phyloP scores from a whole-genome alignment of 2,888 invertebrate genomes.

The Nomada goodeniana region DNA sequence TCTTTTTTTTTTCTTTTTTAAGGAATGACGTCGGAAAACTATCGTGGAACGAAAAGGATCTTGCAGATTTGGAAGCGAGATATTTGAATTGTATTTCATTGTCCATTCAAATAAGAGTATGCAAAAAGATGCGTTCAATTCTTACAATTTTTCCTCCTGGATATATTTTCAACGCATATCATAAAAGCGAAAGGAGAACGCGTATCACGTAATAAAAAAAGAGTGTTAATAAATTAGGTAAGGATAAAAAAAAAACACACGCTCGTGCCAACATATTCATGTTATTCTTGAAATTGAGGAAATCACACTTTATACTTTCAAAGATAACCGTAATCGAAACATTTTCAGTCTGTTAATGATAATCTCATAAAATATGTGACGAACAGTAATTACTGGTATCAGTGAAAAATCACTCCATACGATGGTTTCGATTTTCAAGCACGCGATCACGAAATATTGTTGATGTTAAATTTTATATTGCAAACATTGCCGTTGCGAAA shows the following conservation, averaged over 20 bases:
- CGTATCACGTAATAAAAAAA: neutral
- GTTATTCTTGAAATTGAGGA: neutral
- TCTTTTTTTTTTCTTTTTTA: too few relatives aligned
- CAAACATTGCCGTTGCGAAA: neutral
- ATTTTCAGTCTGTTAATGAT: neutral
- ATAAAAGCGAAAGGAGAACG: neutral
- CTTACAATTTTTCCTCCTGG: neutral
- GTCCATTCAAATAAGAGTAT: too few relatives aligned
- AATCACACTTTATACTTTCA: neutral
- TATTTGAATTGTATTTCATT: too few relatives aligned
- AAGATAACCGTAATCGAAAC: neutral
- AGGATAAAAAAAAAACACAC: too few relatives aligned
- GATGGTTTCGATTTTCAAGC: neutral
- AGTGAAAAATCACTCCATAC: neutral
- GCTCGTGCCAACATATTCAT: neutral
- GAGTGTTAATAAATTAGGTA: too few relatives aligned
- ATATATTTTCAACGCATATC: neutral
- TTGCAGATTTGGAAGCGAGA: too few relatives aligned
- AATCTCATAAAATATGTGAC: neutral
- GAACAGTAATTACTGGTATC: neutral
- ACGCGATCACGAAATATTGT: too few relatives aligned
- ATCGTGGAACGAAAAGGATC: too few relatives aligned
- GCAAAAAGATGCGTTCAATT: too few relatives aligned
- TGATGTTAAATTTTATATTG: neutral
- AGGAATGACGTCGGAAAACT: too few relatives aligned